Base-by-base conservation (phyloP, 2,888 invertebrate genomes). In the Agrochola circellaris region DNA sequence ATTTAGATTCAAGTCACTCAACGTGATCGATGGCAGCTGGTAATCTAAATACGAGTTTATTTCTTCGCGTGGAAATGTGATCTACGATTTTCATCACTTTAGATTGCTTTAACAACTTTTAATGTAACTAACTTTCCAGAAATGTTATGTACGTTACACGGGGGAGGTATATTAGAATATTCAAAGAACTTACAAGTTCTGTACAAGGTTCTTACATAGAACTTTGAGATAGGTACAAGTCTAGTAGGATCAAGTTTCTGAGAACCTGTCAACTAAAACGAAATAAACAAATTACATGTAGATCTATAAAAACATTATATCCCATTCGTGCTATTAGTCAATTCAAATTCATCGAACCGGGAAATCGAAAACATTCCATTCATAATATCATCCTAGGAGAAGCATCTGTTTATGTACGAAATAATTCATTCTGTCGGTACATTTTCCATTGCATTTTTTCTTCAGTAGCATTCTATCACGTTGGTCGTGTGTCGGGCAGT, bases 401-500 rank as follows among this genome's bases (percentile, higher is more conserved):
- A 72, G 4, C 26, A 61, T 60, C n/a, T 78, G 48, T 73, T 56
- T 64, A 60, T 61, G 34, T 60, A 15, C 54, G 30, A 60, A 77
- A 72, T 58, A 60, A 77, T 72, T 75, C 11, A 66, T 48, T 73
- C 62, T n/a, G 54, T 48, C 69, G 23, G 70, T 60, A 77, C 15
- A 74, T 66, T 72, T 81, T 72, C 58, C 83, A 60, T 62, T 76
- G 73, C 62, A 69, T 81, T 78, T 82, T 81, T 80, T 83, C 69
- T 77, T 71, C 62, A 70, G 38, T 72, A 74, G 67, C 61, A 76
- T 85, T 85, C 79, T 83, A 85, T 83, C 83, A 84, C 73, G 77
- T 77, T 81, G 75, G 69, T 79, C 70, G 77, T 83, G 80, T 79
- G 62, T 74, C 62, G 71, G 84, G 74, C 73, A 75, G 88, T 88